Conservation (phyloP, 2,113 vertebrate genomes). For the Nycticryphes semicollaris region DNA sequence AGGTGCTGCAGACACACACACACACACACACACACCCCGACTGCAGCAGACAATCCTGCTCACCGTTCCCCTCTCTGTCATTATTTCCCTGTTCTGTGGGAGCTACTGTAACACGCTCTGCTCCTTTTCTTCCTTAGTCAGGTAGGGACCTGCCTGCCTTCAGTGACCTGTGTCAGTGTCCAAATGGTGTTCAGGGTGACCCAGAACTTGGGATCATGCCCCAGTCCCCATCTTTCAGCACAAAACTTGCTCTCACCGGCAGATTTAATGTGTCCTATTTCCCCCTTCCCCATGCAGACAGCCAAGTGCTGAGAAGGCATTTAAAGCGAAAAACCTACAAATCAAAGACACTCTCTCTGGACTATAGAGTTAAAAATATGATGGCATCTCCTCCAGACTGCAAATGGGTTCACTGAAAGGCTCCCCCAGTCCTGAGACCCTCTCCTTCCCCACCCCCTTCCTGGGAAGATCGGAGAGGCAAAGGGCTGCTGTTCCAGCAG, state of each 20-base stretch:
- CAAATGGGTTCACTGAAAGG: background rate
- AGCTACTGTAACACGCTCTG: background rate
- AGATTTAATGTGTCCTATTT: background rate
- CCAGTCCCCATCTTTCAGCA: background rate
- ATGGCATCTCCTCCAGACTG: background rate
- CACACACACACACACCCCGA: background rate
- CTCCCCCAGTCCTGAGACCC: background rate
- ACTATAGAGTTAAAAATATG: background rate
- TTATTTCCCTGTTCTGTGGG: background rate
- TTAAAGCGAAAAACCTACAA: background rate
- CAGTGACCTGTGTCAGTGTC: background rate
- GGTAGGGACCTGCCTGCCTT: background rate
- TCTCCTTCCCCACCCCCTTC: background rate
- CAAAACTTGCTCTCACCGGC: background rate
- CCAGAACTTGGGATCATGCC: background rate
- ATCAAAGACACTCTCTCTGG: background rate
- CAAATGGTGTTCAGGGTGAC: background rate
- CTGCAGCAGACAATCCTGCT: background rate
- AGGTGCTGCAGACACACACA: background rate
- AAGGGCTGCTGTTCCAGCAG: constrained; percentile 65
- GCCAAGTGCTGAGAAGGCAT: background rate
- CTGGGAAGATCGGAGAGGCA: background rate
- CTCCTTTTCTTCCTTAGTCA: background rate
- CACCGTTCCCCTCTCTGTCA: background rate
- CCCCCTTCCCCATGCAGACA: background rate